Evolutionary conservation across 2,888 invertebrate species (phyloP).

Genomic region (Meiosimyza decipiens): DNA sequence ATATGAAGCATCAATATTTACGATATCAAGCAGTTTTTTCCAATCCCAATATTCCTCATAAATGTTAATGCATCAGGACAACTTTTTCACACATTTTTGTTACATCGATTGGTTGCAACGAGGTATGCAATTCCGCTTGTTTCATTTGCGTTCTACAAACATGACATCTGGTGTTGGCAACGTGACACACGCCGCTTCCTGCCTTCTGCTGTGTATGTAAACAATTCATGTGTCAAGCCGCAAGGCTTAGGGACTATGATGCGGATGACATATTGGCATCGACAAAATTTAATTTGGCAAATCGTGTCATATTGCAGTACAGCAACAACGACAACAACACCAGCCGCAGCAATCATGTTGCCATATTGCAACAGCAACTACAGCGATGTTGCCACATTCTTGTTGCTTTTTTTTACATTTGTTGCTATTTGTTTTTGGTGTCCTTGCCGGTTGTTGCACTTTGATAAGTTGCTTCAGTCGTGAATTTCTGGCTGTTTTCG

Average conservation of each 20-base stretch:
- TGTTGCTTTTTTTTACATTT: not conserved
- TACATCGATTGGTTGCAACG: not conserved
- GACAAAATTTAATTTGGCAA: constrained; percentile 17
- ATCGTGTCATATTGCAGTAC: constrained; percentile 5
- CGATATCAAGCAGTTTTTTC: too few species aligned
- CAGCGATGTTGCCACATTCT: not conserved
- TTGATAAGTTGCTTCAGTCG: not conserved
- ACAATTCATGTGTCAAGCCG: constrained; percentile 2
- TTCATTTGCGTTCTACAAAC: constrained; percentile 12
- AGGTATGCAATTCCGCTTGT: not conserved
- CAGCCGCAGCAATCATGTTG: not conserved
- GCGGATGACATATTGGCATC: constrained; percentile 6
- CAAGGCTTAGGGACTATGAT: constrained; percentile 1
- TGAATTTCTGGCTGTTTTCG: not conserved
- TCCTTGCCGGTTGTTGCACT: not conserved
- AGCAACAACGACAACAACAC: not conserved
- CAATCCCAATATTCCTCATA: too few species aligned
- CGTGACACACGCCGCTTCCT: not conserved
- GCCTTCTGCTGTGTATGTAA: not conserved
- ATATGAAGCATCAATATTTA: too few species aligned
- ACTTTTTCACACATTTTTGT: too few species aligned
- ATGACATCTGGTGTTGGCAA: constrained; percentile 12
- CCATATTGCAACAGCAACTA: not conserved
- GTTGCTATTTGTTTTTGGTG: not conserved
- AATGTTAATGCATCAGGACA: too few species aligned